Percentiles rank a stretch among this genome's conserved stretches.
phyloP scores from a whole-genome alignment of 2,797 vertebrate species.

The Crax fasciolata region DNA sequence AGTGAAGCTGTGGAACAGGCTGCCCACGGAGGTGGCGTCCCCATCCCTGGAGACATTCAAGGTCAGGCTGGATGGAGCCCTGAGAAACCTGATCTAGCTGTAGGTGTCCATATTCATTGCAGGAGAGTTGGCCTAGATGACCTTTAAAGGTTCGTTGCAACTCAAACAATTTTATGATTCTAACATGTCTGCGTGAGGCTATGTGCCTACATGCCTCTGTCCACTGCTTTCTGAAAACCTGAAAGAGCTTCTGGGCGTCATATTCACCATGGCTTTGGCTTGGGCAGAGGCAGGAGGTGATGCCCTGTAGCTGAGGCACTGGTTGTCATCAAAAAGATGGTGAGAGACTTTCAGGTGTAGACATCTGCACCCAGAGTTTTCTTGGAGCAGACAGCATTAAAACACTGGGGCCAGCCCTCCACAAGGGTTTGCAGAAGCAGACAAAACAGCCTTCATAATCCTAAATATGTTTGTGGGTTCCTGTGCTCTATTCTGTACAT shows the following conservation, averaged over 20 bases:
- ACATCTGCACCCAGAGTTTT: neutral
- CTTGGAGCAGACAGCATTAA: neutral
- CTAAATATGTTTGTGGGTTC: rapidly evolving
- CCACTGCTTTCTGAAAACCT: neutral
- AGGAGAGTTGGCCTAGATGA: no score
- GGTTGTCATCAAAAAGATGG: neutral
- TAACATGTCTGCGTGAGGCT: neutral
- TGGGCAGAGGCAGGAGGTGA: rapidly evolving
- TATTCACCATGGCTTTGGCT: rapidly evolving
- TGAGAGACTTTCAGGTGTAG: neutral
- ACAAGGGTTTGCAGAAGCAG: rapidly evolving
- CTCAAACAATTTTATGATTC: no score
- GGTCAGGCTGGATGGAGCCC: no score
- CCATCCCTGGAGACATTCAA: no score
- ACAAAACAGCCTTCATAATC: neutral
- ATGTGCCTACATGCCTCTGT: rapidly evolving
- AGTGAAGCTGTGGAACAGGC: no score
- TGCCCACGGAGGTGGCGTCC: no score
- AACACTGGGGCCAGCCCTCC: neutral
- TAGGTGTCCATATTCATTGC: no score
- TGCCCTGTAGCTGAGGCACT: neutral
- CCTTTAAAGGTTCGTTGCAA: no score
- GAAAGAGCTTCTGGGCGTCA: rapidly evolving
- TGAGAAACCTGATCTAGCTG: no score
- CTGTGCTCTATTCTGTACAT: rapidly evolving